Conservation (phyloP, 2,113 vertebrate species). For the Alectura lathami region DNA sequence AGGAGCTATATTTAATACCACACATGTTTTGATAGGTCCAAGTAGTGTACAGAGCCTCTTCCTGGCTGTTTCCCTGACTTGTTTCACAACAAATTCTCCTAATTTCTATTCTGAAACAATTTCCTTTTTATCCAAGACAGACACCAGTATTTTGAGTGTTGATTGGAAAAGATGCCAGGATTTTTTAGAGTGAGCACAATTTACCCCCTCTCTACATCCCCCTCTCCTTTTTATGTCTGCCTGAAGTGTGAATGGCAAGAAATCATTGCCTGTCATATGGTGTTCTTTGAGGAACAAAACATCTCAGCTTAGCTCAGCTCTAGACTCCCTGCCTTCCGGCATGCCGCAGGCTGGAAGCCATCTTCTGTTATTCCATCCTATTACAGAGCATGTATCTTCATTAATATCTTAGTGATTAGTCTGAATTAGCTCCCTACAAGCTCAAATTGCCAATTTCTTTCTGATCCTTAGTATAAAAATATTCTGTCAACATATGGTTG, state of each 20-base stretch:
- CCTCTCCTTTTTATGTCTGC: neutral
- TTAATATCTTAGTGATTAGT: conserved; percentile 16
- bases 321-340: conserved; percentile 7
- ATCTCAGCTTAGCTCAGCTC: conserved; percentile 53
- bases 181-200: neutral
- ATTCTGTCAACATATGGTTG: neutral
- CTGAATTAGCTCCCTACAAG: neutral
- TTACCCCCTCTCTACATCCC: neutral
- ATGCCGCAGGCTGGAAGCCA: neutral
- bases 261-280: conserved; percentile 44
- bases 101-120: neutral
- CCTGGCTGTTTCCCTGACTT: neutral
- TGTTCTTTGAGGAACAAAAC: conserved; percentile 31
- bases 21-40: neutral
- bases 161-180: neutral
- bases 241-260: conserved; percentile 56
- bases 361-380: neutral
- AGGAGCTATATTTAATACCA: neutral
- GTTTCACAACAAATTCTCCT: neutral
- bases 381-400: neutral
- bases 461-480: neutral
- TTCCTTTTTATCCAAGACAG: neutral
- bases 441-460: conserved; percentile 18
- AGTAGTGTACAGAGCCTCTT: neutral
- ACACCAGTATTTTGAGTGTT: neutral